phyloP scores from a whole-genome alignment of 2,797 vertebrate species.

The Platalea minor region DNA sequence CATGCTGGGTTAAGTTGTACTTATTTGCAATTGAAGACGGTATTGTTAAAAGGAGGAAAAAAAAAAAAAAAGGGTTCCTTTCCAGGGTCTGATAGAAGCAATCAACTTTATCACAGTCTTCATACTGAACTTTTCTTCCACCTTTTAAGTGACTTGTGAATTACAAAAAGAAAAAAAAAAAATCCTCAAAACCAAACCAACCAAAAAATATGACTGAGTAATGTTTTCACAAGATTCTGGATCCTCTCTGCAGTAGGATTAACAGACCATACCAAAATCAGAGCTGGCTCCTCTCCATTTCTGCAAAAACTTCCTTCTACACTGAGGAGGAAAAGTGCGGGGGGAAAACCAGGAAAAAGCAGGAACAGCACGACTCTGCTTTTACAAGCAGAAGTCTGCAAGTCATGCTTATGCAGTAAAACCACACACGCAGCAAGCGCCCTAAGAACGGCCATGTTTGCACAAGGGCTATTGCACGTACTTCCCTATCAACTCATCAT shows the following conservation, averaged over 20 bases:
- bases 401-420: conserved; percentile 17
- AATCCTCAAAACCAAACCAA: not conserved
- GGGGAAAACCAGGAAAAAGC: not conserved
- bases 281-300: not conserved
- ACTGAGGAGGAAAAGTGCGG: not conserved
- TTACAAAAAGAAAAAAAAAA: not conserved
- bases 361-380: conserved; percentile 16
- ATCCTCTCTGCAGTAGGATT: not conserved
- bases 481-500: not conserved
- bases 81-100: not conserved
- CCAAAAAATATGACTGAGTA: not conserved
- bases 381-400: not conserved
- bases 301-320: not conserved
- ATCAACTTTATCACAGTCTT: not conserved
- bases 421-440: not conserved
- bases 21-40: not conserved
- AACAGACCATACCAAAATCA: not conserved
- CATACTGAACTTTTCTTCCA: not conserved
- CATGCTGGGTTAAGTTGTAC: not conserved
- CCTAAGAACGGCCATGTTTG: not conserved
- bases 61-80: not conserved
- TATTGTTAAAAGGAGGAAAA: not conserved
- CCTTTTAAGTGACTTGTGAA: not conserved
- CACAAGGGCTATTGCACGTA: not conserved
- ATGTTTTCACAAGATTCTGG: not conserved